Conservation (phyloP, 2,888 invertebrate genomes). For the Yponomeuta malinellus region DNA sequence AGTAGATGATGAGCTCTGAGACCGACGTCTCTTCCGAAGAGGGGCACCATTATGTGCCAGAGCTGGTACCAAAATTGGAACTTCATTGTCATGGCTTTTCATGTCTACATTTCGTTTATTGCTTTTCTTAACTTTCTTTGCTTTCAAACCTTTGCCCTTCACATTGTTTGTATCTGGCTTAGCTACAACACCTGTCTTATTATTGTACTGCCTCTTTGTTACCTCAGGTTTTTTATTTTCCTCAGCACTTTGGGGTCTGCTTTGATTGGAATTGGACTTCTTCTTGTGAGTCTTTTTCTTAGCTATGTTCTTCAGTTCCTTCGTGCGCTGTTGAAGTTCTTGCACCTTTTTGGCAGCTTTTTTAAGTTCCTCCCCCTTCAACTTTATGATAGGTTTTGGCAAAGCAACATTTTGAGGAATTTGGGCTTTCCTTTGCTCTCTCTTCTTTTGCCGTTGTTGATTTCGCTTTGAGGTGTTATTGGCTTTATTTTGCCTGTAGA, state of each 20-base stretch:
- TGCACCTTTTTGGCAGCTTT: conserved; percentile 15
- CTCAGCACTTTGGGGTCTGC: conserved; percentile 21
- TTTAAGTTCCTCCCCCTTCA: not conserved
- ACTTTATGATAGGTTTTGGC: not conserved
- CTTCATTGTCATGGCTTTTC: not conserved
- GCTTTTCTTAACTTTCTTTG: not conserved
- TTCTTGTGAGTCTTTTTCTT: conserved; percentile 51
- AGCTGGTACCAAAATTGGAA: not conserved
- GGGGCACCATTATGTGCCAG: not conserved
- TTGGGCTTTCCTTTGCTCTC: conserved; percentile 7
- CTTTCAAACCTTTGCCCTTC: not conserved
- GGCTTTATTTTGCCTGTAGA: conserved; percentile 40
- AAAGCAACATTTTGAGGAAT: not conserved
- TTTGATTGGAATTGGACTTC: conserved; percentile 29
- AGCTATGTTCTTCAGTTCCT: conserved; percentile 39
- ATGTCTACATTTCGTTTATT: not conserved
- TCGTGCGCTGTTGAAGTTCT: conserved; percentile 21
- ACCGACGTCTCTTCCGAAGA: not conserved
- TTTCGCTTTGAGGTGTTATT: conserved; percentile 41
- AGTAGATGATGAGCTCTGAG: conserved; percentile 11
- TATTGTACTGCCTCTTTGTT: conserved; percentile 21
- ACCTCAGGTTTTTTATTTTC: conserved; percentile 19
- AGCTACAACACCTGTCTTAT: not conserved
- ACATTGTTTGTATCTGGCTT: not conserved
- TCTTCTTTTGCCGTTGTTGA: conserved; percentile 36